These are phyloP conservation scores for Odontocolon sp. DNA, from an alignment of 2,888 invertebrate genomes.

Conservation along the genomic window DNA sequence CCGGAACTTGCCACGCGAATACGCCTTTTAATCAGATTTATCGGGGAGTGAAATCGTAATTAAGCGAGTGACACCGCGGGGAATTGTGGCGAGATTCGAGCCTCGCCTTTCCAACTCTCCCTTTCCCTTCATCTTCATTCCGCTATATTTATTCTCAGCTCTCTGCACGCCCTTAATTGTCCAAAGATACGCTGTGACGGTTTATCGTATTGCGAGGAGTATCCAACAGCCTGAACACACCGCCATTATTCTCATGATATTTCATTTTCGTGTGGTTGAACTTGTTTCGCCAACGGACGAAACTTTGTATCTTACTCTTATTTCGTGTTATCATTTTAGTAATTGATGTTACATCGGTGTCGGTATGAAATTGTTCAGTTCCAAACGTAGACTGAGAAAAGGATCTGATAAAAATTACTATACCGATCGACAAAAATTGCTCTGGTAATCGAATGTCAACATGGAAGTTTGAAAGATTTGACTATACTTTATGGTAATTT, in stretches of 20 bases:
- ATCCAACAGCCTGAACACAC: background rate
- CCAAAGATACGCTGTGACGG: slow-evolving; percentile 38
- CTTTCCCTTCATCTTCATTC: background rate
- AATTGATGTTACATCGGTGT: too few relatives aligned
- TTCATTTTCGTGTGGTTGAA: slow-evolving; percentile 1
- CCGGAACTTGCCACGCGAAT: slow-evolving; percentile 45
- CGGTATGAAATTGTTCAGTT: too few relatives aligned
- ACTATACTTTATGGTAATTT: too few relatives aligned
- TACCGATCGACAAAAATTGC: too few relatives aligned
- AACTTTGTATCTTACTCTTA: background rate
- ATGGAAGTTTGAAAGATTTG: too few relatives aligned
- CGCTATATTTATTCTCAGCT: background rate
- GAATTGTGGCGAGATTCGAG: slow-evolving; percentile 53
- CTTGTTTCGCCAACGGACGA: background rate
- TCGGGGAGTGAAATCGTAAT: slow-evolving; percentile 61
- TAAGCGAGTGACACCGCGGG: slow-evolving; percentile 58
- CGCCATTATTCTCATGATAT: background rate
- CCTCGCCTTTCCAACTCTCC: slow-evolving; percentile 9
- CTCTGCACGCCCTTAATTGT: slow-evolving; percentile 37
- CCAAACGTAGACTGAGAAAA: too few relatives aligned
- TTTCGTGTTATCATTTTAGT: background rate
- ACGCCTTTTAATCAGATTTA: slow-evolving; percentile 61
- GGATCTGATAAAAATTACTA: too few relatives aligned
- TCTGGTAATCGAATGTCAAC: too few relatives aligned
- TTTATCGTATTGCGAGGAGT: slow-evolving; percentile 17